phyloP scores from a whole-genome alignment of 2,888 invertebrate genomes.

The Dicroscelio sp. region DNA sequence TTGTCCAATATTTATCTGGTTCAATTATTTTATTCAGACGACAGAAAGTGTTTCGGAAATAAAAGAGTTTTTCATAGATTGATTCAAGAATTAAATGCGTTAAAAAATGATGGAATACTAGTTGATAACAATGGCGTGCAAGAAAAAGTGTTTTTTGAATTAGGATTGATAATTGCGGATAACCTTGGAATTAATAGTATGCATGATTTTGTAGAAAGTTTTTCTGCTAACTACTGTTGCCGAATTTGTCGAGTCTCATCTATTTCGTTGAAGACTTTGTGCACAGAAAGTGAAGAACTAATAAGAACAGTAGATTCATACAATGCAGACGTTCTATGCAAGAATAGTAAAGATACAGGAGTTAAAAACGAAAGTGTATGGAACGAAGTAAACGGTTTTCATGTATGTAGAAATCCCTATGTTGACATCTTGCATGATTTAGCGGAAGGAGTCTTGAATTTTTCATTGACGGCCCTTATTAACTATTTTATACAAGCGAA shows the following conservation, averaged over 20 bases:
- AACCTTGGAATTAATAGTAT: slow-evolving; percentile 65
- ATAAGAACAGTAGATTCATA: slow-evolving; percentile 28
- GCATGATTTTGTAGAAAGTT: slow-evolving; percentile 69
- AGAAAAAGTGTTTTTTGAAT: slow-evolving; percentile 65
- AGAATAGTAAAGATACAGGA: slow-evolving; percentile 7
- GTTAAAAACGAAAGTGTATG: slow-evolving; percentile 52
- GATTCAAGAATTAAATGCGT: no score
- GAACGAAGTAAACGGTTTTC: slow-evolving; percentile 53
- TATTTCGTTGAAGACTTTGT: no score
- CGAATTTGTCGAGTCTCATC: neutral
- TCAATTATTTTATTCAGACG: no score
- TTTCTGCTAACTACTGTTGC: slow-evolving; percentile 21
- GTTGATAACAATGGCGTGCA: no score
- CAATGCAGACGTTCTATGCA: slow-evolving; percentile 11
- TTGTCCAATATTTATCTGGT: no score
- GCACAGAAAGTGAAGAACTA: neutral
- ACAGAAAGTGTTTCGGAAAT: no score
- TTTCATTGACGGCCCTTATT: slow-evolving; percentile 54
- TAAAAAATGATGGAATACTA: no score
- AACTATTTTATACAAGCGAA: neutral
- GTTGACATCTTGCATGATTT: slow-evolving; percentile 57
- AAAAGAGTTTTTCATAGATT: no score
- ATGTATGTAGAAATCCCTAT: slow-evolving; percentile 54
- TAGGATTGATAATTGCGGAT: slow-evolving; percentile 69
- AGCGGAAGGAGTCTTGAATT: slow-evolving; percentile 19